Base-by-base conservation (phyloP, 1,140 invertebrate species). In the Charaxes varanes region DNA sequence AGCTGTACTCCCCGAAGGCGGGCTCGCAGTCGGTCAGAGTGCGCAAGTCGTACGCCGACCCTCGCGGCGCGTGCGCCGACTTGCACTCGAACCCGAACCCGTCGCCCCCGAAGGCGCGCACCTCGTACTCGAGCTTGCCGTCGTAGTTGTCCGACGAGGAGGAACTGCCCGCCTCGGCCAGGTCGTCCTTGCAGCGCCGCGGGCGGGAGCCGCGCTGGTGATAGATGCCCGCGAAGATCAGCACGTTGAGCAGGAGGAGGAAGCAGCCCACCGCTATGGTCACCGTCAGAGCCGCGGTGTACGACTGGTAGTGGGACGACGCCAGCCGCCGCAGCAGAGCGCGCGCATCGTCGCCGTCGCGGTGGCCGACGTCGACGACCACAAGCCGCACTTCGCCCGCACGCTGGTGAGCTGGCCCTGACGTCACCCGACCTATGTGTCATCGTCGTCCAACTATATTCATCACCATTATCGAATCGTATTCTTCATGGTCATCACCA, bases 211-310 rank as follows among this genome's bases (percentile, higher is more conserved):
- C 87, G 4, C 94, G 88, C 68, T 97, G 94, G 62, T 97, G 95
- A 66, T 97, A 97, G 22, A 98, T 95, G 16, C 94, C 95, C 18
- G 94, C 95, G 63, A 98, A 97, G 32, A 98, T 96, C 0, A 98
- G 86, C 4, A 97, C 90, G 72, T 99, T 98, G 1, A 98, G 87
- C 4, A 98, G 87, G 2, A 99, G 86, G 4, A 94, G 84, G 41
- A 94, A 93, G 44, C 92, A 96, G 0, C 97, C 97, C 1, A 98
- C 93, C 0, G 94, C 94, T 35, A 98, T 94, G 0, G 95, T 97
- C 2, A 97, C 92, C n/a, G 93, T 94, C 0, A 97, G 83, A 0
- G 94, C 94, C 0, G 94, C 95, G 0, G 93, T 95, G 73, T 96
- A 96, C 17, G 92, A 93, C 56, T 94, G 92, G 57, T 93, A 93